Percentiles rank a stretch among this genome's conserved stretches.
phyloP scores from a whole-genome alignment of 2,113 vertebrate genomes.

The Sylvietta virens region DNA sequence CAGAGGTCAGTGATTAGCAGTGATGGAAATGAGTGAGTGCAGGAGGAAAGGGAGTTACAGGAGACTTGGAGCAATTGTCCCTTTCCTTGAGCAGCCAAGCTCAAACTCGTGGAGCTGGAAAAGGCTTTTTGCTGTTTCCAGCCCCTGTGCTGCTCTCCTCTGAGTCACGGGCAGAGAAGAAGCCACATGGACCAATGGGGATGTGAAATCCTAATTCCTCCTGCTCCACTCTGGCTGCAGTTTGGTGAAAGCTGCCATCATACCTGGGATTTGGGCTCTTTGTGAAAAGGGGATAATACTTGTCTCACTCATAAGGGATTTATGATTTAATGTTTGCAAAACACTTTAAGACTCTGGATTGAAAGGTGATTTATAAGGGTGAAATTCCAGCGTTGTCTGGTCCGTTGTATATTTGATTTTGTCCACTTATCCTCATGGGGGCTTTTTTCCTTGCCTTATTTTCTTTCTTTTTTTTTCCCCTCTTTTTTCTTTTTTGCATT shows the following conservation, averaged over 20 bases:
- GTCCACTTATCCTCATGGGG: neutral
- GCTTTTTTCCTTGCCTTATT: neutral
- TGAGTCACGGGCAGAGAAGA: neutral
- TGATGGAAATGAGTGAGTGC: neutral
- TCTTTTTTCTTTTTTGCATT: neutral
- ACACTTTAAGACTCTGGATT: slow-evolving; percentile 44
- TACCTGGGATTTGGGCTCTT: neutral
- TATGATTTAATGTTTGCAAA: slow-evolving; percentile 52
- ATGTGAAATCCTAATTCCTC: neutral
- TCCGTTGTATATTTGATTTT: neutral
- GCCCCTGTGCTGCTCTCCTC: neutral
- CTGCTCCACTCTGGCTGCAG: neutral
- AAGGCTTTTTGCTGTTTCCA: neutral
- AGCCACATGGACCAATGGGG: fast-evolving
- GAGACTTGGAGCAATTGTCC: neutral
- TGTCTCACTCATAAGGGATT: slow-evolving; percentile 17
- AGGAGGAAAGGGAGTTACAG: neutral
- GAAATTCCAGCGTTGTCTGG: slow-evolving; percentile 12
- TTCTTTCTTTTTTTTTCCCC: fast-evolving
- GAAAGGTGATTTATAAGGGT: slow-evolving; percentile 51
- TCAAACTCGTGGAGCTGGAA: neutral
- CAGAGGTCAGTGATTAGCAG: neutral
- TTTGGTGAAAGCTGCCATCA: neutral
- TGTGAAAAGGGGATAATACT: slow-evolving; percentile 8
- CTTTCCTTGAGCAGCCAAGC: neutral